phyloP scores from a whole-genome alignment of 2,888 invertebrate species.

The Pimpla rufipes region DNA sequence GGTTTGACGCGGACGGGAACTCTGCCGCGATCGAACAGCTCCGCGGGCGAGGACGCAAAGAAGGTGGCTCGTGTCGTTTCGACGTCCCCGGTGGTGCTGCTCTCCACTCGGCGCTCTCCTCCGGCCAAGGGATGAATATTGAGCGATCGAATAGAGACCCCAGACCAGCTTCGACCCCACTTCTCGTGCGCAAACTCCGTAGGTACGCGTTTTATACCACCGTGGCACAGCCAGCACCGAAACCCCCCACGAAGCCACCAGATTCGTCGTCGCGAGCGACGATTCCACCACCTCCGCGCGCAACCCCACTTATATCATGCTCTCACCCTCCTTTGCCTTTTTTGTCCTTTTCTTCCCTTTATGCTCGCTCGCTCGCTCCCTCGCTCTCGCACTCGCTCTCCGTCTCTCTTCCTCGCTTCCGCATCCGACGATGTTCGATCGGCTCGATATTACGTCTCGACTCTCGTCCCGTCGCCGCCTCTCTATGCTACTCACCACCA shows the following conservation, averaged over 20 bases:
- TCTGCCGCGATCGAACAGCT: conserved; percentile 78
- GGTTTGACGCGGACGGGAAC: conserved; percentile 69
- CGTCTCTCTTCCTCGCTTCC: conserved; percentile 66
- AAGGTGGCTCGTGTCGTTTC: conserved; percentile 68
- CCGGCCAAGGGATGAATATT: conserved; percentile 84
- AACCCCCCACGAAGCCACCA: conserved; percentile 3
- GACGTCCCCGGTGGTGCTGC: conserved; percentile 67
- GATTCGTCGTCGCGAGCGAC: conserved; percentile 38
- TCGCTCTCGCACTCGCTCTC: neutral
- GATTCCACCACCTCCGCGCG: conserved; percentile 34
- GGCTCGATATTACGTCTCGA: conserved; percentile 68
- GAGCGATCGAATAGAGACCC: conserved; percentile 80
- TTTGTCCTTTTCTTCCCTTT: conserved; percentile 3
- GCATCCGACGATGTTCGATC: conserved; percentile 70
- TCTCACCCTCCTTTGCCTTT: conserved; percentile 26
- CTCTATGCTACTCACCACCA: conserved; percentile 4
- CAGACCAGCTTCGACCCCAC: conserved; percentile 62
- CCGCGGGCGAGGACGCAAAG: conserved; percentile 81
- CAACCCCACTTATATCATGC: conserved; percentile 54
- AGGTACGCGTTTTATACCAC: conserved; percentile 29
- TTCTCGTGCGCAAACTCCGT: conserved; percentile 57
- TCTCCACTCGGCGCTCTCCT: conserved; percentile 72
- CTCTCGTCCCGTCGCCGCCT: conserved; percentile 43
- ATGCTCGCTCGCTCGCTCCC: neutral
- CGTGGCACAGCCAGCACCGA: conserved; percentile 7